phyloP scores from a whole-genome alignment of 2,113 vertebrate species.

The Scolopax mira region DNA sequence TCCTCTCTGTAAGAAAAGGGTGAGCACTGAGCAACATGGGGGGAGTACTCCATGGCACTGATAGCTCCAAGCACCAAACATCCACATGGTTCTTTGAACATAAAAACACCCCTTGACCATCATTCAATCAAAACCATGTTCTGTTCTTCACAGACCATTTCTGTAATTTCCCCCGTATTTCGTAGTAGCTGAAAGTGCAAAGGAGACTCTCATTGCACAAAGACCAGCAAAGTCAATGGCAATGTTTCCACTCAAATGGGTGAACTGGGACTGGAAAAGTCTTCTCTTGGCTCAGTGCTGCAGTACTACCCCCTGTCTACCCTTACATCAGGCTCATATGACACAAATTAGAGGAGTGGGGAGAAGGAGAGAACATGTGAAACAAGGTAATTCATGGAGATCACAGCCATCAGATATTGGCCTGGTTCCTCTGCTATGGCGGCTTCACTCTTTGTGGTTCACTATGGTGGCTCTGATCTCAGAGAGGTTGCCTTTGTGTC shows the following conservation, averaged over 20 bases:
- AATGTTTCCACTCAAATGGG: neutral
- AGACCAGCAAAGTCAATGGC: neutral
- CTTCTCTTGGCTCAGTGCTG: neutral
- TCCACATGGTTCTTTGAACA: neutral
- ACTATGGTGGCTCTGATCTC: neutral
- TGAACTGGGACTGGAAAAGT: neutral
- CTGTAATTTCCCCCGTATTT: neutral
- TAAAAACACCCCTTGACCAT: rapidly evolving
- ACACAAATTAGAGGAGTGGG: neutral
- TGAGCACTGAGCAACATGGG: rapidly evolving
- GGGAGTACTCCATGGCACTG: rapidly evolving
- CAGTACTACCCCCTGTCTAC: neutral
- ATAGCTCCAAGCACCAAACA: neutral
- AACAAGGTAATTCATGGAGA: neutral
- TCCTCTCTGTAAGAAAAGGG: rapidly evolving
- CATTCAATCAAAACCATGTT: neutral
- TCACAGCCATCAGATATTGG: neutral
- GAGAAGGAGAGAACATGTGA: neutral
- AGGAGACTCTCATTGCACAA: neutral
- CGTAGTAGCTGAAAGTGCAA: neutral
- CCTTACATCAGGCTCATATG: neutral
- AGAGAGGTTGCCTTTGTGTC: neutral
- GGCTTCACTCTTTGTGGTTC: neutral
- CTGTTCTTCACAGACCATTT: neutral
- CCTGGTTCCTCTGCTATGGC: neutral